Evolutionary conservation across 2,797 vertebrate species (phyloP).

Genomic region (Xerus rutilus): DNA sequence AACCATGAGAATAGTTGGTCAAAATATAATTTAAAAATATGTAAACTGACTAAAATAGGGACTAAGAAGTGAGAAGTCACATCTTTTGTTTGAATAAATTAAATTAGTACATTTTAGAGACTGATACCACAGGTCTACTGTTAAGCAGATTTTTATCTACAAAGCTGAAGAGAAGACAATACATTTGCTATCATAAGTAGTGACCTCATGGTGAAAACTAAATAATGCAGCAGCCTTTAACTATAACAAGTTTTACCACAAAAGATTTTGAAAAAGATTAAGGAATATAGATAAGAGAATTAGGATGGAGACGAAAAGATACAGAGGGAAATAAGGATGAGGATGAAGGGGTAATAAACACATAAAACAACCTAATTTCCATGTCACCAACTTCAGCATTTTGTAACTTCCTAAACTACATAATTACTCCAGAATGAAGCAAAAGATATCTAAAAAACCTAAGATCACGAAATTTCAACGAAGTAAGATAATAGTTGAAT

Average conservation of each 20-base stretch:
- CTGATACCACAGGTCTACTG: neutral
- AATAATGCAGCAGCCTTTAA: neutral
- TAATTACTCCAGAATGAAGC: conserved; percentile 51
- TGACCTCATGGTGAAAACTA: neutral
- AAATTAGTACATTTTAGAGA: conserved; percentile 44
- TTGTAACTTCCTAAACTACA: conserved; percentile 16
- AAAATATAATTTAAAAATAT: conserved; percentile 57
- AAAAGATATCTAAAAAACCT: conserved; percentile 53
- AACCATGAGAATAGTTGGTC: conserved; percentile 40
- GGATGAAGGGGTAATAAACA: neutral
- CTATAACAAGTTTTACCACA: neutral
- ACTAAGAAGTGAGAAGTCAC: neutral
- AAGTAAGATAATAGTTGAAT: conserved; percentile 46
- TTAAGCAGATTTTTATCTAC: neutral
- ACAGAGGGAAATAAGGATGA: neutral
- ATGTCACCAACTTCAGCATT: conserved; percentile 5
- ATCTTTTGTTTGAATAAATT: conserved; percentile 11
- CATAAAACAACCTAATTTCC: neutral
- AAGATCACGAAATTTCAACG: conserved; percentile 41
- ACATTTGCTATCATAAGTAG: neutral
- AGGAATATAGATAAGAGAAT: neutral
- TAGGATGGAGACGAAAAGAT: neutral
- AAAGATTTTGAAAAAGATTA: conserved; percentile 32
- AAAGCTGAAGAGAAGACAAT: conserved; percentile 15
- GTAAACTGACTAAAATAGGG: conserved; percentile 8